Evolutionary conservation across 2,888 invertebrate genomes (phyloP), one percentile per base, ranked within the genome.

Genomic region (Furcula furcula): DNA sequence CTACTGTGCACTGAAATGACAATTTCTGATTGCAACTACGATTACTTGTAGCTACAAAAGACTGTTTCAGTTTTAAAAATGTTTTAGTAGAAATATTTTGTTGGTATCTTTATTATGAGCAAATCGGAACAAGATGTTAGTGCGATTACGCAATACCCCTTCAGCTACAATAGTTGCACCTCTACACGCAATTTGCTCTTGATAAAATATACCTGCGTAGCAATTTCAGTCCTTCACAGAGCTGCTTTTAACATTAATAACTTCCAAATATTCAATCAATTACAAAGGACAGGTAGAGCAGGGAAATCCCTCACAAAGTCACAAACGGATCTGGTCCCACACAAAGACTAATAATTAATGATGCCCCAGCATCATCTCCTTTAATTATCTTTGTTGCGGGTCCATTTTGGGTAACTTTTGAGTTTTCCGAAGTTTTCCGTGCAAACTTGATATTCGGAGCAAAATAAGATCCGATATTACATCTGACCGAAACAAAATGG

Each of bases 321-420:
- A n/a, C n/a, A n/a, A n/a, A n/a, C n/a, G n/a, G 13, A 7, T 2
- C 13, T 13, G 7, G n/a, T 4, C 13, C 13, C 25, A 15, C 22
- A 23, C 27, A 7, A 22, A 30, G 34, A 22, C 18, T 12, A 21
- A 22, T 52, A 42, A 53, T 53, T 49, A 49, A 49, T 53, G 34
- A 34, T 29, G 35, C 31, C 23, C 37, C 34, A 40, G 31, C 22
- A 34, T 36, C 40, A 34, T 41, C 28, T 34, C 11, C 31, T 30
- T 29, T 34, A 36, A 52, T 47, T 49, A 38, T 36, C 41, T 23
- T 49, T 49, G 47, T 53, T 49, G 49, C 39, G 49, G 31, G 29
- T 23, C 33, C 15, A 27, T 38, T 43, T 43, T 27, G 33, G 36
- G 35, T 46, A 52, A 31, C 47, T 41, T 31, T 29, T 6, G 31